phyloP scores from a whole-genome alignment of 2,888 invertebrate species.

The Aporophyla nigra region DNA sequence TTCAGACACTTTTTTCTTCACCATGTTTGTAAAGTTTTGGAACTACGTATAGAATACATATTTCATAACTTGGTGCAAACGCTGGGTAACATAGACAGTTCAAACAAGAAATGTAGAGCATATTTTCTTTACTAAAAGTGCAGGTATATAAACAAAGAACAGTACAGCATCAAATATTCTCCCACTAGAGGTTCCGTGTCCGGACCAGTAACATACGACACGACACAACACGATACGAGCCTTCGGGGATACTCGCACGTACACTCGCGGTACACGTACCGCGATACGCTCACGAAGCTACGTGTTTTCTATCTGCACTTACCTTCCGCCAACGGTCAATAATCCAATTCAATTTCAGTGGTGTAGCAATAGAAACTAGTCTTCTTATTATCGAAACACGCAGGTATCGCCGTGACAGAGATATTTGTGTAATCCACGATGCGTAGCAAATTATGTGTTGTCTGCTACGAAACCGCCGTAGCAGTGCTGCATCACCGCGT shows the following conservation, averaged over 20 bases:
- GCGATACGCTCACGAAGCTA: constrained; percentile 26
- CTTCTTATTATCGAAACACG: not conserved
- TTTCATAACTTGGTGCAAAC: not conserved
- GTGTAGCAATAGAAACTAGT: not conserved
- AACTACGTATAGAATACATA: not conserved
- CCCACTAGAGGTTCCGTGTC: constrained; percentile 33
- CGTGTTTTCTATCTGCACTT: constrained; percentile 38
- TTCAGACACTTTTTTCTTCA: not conserved
- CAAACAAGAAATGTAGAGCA: not conserved
- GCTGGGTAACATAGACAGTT: no score
- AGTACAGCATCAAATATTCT: constrained; percentile 51
- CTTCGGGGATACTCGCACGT: constrained; percentile 28
- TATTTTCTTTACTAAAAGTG: constrained; percentile 6
- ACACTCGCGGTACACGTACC: constrained; percentile 24
- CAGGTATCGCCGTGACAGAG: not conserved
- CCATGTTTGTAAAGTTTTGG: not conserved
- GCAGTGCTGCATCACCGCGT: not conserved
- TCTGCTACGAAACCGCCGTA: constrained; percentile 19
- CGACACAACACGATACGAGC: constrained; percentile 22
- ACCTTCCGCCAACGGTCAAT: constrained; percentile 22
- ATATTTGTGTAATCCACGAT: not conserved
- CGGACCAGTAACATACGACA: constrained; percentile 30
- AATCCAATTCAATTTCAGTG: constrained; percentile 11
- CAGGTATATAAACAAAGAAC: constrained; percentile 29
- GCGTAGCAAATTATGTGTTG: not conserved